Evolutionary conservation across 2,797 vertebrate species (phyloP).

Genomic region (Cirrhinus mrigala): DNA sequence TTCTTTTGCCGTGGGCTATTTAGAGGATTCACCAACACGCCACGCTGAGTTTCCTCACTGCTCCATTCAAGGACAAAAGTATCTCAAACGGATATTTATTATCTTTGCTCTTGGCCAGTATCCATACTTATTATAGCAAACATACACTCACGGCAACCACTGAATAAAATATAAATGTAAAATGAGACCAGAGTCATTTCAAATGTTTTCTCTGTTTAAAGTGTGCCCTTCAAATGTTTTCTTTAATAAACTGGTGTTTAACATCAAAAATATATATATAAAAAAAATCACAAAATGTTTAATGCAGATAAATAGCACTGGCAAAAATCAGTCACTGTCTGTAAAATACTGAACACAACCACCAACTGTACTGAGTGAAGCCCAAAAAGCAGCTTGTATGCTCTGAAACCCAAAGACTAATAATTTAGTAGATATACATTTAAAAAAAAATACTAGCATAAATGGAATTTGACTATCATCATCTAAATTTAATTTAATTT

Average conservation of each 20-base stretch:
- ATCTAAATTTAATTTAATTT: background rate
- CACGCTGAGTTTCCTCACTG: conserved; percentile 72
- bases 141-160: conserved; percentile 63
- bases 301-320: background rate
- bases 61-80: conserved; percentile 85
- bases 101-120: conserved; percentile 84
- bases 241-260: background rate
- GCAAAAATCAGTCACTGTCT: background rate
- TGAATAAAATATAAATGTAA: conserved; percentile 76
- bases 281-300: background rate
- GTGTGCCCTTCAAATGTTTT: background rate
- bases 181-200: conserved; percentile 54
- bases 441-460: background rate
- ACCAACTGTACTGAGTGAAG: background rate
- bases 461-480: background rate
- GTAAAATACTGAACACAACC: background rate
- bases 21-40: conserved; percentile 84
- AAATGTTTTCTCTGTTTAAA: conserved; percentile 32
- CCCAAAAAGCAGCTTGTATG: background rate
- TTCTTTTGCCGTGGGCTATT: conserved; percentile 86
- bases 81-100: conserved; percentile 83
- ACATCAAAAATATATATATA: too few species aligned
- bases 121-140: conserved; percentile 82
- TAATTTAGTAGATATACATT: too few species aligned
- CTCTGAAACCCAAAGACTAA: background rate